Conservation (phyloP, 1,140 invertebrate species). For the Cylas formicarius region DNA sequence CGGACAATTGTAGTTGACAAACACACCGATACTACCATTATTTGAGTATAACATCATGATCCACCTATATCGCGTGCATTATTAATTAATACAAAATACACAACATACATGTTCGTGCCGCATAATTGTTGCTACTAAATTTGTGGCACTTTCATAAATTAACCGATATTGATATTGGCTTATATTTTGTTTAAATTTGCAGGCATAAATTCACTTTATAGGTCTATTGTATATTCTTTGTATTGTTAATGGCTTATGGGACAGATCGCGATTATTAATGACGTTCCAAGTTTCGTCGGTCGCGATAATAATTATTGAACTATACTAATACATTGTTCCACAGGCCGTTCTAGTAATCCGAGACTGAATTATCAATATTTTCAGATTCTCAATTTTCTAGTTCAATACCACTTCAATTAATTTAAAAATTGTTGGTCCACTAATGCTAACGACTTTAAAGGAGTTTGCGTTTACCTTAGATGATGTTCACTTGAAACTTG, state of each 20-base stretch:
- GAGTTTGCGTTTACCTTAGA: no score
- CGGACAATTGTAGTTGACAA: conserved; percentile 34
- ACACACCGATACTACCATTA: conserved; percentile 33
- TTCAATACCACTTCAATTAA: no score
- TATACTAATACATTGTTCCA: conserved; percentile 13
- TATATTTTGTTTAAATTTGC: conserved; percentile 39
- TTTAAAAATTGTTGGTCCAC: no score
- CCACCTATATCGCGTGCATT: conserved; percentile 35
- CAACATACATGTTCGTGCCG: conserved; percentile 34
- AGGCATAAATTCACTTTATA: conserved; percentile 31
- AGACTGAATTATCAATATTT: no score
- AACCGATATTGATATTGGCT: conserved; percentile 38
- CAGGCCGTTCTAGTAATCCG: no score
- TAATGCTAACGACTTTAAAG: no score
- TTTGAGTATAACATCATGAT: conserved; percentile 37
- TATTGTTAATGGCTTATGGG: conserved; percentile 21
- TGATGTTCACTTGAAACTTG: no score
- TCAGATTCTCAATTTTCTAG: no score
- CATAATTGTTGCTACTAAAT: conserved; percentile 37
- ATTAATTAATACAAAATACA: conserved; percentile 40
- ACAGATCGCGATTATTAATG: conserved; percentile 21
- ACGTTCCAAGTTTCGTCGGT: conserved; percentile 19
- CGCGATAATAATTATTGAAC: conserved; percentile 14
- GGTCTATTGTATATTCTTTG: conserved; percentile 19
- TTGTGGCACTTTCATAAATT: conserved; percentile 40